These are phyloP conservation scores for Xanthorhoe spadicearia DNA, from an alignment of 2,888 invertebrate genomes.

Conservation along the genomic window DNA sequence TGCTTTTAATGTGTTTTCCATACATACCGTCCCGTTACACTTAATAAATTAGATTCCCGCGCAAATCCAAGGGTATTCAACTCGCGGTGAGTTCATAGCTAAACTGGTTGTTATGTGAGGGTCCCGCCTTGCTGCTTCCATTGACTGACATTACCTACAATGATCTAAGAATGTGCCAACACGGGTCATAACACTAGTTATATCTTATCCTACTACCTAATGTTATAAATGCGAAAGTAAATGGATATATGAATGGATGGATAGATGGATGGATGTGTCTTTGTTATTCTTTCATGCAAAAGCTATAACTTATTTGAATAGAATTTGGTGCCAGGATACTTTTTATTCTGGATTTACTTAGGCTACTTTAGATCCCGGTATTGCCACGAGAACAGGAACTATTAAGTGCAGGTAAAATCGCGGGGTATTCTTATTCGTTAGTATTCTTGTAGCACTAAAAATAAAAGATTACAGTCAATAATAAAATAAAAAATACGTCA, in stretches of 20 bases:
- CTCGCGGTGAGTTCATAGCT: conserved; percentile 4
- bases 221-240: background rate
- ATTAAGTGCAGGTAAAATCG: too few species aligned
- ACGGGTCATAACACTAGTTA: too few species aligned
- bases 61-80: conserved; percentile 16
- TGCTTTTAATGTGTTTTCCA: background rate
- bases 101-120: conserved; percentile 9
- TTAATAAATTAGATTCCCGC: conserved; percentile 3
- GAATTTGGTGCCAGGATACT: too few species aligned
- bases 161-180: background rate
- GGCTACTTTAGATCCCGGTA: too few species aligned
- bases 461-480: background rate
- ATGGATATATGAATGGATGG: too few species aligned
- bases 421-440: too few species aligned
- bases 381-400: too few species aligned
- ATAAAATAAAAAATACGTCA: background rate
- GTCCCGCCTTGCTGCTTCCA: background rate
- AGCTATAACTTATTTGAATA: too few species aligned
- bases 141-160: background rate
- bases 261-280: too few species aligned
- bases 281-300: too few species aligned
- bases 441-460: background rate
- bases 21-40: background rate
- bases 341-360: too few species aligned
- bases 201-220: background rate